A percentile compares a stretch with the other conserved stretches of the same genome.
Conservation (phyloP, 2,888 invertebrate species). For the Himalopsyche anomala region DNA sequence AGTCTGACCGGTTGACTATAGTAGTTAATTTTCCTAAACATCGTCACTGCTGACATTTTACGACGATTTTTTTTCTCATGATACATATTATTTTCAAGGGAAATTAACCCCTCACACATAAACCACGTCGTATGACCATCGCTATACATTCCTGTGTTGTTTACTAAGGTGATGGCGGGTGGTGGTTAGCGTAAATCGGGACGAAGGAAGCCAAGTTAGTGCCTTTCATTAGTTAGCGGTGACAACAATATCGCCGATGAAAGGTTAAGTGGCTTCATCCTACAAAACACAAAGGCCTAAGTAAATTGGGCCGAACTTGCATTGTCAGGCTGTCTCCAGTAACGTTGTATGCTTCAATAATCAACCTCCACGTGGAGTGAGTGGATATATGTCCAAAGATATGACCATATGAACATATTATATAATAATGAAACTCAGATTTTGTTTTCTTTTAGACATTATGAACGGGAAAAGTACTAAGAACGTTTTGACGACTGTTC, state of each 20-base stretch:
- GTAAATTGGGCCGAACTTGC: slow-evolving; percentile 56
- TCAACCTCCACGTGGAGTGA: not conserved
- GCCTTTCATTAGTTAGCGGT: slow-evolving; percentile 62
- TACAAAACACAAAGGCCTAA: slow-evolving; percentile 52
- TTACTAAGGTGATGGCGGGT: slow-evolving; percentile 15
- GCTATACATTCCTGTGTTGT: slow-evolving; percentile 38
- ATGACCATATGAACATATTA: too few species aligned
- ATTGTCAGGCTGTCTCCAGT: slow-evolving; percentile 52
- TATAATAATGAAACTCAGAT: too few species aligned
- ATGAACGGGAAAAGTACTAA: too few species aligned
- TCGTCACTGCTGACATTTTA: too few species aligned
- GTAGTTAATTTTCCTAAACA: too few species aligned
- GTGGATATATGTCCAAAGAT: too few species aligned
- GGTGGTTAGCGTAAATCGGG: slow-evolving; percentile 41
- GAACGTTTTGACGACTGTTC: too few species aligned
- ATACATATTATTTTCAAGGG: not conserved
- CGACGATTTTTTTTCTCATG: too few species aligned
- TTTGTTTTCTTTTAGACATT: too few species aligned
- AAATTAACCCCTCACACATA: slow-evolving; percentile 47
- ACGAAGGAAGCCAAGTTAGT: slow-evolving; percentile 54
- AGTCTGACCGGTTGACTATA: too few species aligned
- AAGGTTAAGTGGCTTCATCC: slow-evolving; percentile 64
- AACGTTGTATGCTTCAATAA: slow-evolving; percentile 16
- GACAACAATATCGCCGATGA: slow-evolving; percentile 64
- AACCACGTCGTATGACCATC: slow-evolving; percentile 24